A percentile compares a stretch with the other conserved stretches of the same genome.
Evolutionary conservation across 2,797 vertebrate species (phyloP).

Genomic region (Toxotes lorentzi): DNA sequence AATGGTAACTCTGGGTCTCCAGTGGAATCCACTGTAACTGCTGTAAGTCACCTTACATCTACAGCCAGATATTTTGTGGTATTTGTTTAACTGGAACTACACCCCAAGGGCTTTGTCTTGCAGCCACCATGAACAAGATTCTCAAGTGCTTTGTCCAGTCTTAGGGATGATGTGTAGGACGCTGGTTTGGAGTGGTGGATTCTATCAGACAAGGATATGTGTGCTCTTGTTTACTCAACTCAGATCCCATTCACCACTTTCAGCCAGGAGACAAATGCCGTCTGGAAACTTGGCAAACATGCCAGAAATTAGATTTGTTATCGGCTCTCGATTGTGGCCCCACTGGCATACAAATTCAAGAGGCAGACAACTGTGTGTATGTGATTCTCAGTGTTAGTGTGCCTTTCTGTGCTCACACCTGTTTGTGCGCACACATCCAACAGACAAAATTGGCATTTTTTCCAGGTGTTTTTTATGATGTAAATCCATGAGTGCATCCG

Average conservation of each 20-base stretch:
- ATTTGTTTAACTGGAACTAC: background rate
- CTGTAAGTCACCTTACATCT: background rate
- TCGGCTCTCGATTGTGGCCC: slow-evolving; percentile 56
- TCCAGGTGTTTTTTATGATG: slow-evolving; percentile 61
- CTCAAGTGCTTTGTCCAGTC: slow-evolving; percentile 33
- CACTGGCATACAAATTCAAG: slow-evolving; percentile 52
- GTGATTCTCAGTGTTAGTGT: slow-evolving; percentile 9
- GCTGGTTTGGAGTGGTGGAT: slow-evolving; percentile 38
- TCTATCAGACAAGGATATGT: slow-evolving; percentile 58
- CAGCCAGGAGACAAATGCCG: slow-evolving; percentile 74
- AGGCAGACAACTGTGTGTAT: slow-evolving; percentile 15
- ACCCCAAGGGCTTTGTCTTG: background rate
- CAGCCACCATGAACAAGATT: slow-evolving; percentile 10
- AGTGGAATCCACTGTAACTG: background rate
- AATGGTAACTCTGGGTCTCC: background rate
- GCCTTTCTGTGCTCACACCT: slow-evolving; percentile 37
- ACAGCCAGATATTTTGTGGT: background rate
- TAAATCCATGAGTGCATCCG: slow-evolving; percentile 53
- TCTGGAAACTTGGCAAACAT: slow-evolving; percentile 73
- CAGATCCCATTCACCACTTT: slow-evolving; percentile 54
- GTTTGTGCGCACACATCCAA: slow-evolving; percentile 37
- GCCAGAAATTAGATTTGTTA: slow-evolving; percentile 81
- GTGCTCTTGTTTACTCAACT: slow-evolving; percentile 66
- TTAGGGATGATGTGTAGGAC: background rate
- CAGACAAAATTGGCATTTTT: slow-evolving; percentile 34